These are phyloP conservation scores for Fregetta grallaria DNA, from an alignment of 2,113 vertebrate genomes.

Conservation along the genomic window DNA sequence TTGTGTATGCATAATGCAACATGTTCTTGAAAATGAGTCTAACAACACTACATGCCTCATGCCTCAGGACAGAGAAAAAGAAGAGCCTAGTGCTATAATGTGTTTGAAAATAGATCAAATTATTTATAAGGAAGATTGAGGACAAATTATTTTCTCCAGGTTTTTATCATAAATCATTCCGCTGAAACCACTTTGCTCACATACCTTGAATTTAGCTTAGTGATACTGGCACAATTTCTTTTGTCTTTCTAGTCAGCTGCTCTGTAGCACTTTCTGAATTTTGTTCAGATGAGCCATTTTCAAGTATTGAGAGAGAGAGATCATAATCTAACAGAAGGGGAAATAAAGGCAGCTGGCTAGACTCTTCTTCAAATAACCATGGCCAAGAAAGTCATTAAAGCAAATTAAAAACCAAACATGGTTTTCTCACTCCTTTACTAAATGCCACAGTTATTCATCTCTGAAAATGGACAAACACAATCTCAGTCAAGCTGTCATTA, in stretches of 20 bases:
- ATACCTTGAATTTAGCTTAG: slow-evolving; percentile 3
- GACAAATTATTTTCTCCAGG: slow-evolving; percentile 30
- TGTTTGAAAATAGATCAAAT: slow-evolving; percentile 58
- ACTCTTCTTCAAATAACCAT: slow-evolving; percentile 36
- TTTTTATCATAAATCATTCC: slow-evolving; percentile 44
- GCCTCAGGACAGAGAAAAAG: slow-evolving; percentile 3
- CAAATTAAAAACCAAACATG: slow-evolving; percentile 43
- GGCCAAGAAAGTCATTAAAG: slow-evolving; percentile 47
- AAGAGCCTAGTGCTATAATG: background rate
- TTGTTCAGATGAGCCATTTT: slow-evolving; percentile 50
- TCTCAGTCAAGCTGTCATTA: slow-evolving; percentile 44
- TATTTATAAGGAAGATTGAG: slow-evolving; percentile 50
- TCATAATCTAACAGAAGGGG: slow-evolving; percentile 34
- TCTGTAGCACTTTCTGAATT: slow-evolving; percentile 22
- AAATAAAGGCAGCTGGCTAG: slow-evolving; percentile 43
- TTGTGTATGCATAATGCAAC: slow-evolving; percentile 2
- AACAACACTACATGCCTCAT: background rate
- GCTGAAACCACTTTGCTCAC: background rate
- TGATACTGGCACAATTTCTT: background rate
- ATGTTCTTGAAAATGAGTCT: background rate
- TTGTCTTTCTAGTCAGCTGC: slow-evolving; percentile 30
- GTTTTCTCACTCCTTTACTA: slow-evolving; percentile 40
- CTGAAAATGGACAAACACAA: slow-evolving; percentile 52
- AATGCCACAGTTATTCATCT: slow-evolving; percentile 44
- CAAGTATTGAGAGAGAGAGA: slow-evolving; percentile 47